Percentiles rank a stretch among this genome's conserved stretches.
phyloP scores from a whole-genome alignment of 2,797 vertebrate species.

The Coranthus polyacanthus region DNA sequence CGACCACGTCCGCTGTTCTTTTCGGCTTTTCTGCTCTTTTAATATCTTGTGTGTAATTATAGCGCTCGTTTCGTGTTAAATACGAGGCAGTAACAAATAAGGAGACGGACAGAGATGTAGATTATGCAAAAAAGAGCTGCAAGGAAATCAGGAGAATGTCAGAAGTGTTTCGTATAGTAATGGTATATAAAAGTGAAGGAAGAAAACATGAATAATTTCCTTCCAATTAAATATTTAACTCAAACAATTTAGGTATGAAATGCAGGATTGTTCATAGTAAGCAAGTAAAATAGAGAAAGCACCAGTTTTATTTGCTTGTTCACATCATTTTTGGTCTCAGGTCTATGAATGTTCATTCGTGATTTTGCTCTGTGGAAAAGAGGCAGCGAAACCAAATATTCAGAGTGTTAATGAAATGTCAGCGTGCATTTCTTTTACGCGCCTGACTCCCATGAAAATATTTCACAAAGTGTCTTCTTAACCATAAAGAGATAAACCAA shows the following conservation, averaged over 20 bases:
- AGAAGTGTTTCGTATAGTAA: background rate
- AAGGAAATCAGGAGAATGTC: slow-evolving; percentile 11
- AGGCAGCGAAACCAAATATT: no score
- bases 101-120: background rate
- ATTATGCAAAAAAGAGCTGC: background rate
- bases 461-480: background rate
- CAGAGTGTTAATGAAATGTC: background rate
- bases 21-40: background rate
- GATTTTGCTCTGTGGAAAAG: no score
- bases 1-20: no score
- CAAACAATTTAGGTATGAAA: no score
- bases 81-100: no score
- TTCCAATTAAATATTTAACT: background rate
- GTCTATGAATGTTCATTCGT: no score
- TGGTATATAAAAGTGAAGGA: background rate
- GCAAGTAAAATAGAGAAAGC: no score
- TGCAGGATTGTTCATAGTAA: no score
- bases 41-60: background rate
- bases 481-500: no score
- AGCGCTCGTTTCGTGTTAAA: no score
- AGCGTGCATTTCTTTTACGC: background rate
- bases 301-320: no score
- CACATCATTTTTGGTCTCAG: no score
- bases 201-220: background rate
- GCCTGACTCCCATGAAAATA: slow-evolving; percentile 6